phyloP scores from a whole-genome alignment of 1,140 invertebrate genomes.

The Drosophila varians region DNA sequence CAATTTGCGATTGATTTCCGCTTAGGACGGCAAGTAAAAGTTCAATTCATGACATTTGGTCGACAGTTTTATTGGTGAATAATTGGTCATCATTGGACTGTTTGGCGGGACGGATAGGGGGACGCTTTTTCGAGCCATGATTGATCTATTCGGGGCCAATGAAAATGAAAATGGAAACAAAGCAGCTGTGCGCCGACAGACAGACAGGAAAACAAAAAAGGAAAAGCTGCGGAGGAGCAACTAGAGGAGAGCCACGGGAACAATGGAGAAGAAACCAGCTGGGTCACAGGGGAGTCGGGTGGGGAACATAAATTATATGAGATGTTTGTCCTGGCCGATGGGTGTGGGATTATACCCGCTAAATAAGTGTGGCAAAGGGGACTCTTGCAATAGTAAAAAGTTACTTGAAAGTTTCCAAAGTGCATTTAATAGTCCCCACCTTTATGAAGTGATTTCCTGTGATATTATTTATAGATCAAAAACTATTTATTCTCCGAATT shows the following conservation, averaged over 20 bases:
- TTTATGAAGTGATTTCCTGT: too few relatives aligned
- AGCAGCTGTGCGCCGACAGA: conserved; percentile 59
- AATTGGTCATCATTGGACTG: conserved; percentile 78
- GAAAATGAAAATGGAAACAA: conserved; percentile 74
- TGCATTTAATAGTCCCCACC: too few relatives aligned
- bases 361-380: conserved; percentile 6
- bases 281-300: conserved; percentile 41
- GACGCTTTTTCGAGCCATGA: conserved; percentile 47
- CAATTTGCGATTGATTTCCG: conserved; percentile 48
- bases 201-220: conserved; percentile 7
- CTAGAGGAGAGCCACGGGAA: conserved; percentile 19
- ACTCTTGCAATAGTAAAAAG: too few relatives aligned
- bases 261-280: conserved; percentile 42
- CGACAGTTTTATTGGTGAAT: conserved; percentile 80
- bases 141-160: conserved; percentile 74
- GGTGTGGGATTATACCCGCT: conserved; percentile 33
- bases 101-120: conserved; percentile 64
- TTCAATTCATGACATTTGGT: conserved; percentile 70
- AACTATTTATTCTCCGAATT: conserved; percentile 3
- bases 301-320: conserved; percentile 64
- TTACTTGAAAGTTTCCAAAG: not conserved
- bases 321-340: conserved; percentile 34
- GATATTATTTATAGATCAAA: not conserved
- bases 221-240: conserved; percentile 14
- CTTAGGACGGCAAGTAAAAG: conserved; percentile 50